Evolutionary conservation across 2,888 invertebrate species (phyloP).

Genomic region (Aphidius colemani): DNA sequence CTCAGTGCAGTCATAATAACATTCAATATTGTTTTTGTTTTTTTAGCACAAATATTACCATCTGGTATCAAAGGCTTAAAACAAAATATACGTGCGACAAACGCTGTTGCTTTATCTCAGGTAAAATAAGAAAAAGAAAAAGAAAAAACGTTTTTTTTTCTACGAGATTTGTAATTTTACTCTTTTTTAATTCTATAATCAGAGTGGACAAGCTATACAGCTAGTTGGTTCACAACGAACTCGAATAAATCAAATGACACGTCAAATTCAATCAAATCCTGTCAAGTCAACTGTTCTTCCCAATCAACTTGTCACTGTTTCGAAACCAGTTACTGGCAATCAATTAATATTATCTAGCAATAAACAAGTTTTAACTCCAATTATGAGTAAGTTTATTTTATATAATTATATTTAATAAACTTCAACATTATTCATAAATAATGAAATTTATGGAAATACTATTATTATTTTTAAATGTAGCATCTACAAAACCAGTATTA

Average conservation of each 20-base stretch:
- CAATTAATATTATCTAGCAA: slow-evolving; percentile 57
- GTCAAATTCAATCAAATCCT: slow-evolving; percentile 56
- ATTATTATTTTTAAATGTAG: slow-evolving; percentile 22
- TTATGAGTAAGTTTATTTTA: slow-evolving; percentile 50
- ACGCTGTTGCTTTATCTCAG: slow-evolving; percentile 53
- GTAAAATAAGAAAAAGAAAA: slow-evolving; percentile 26
- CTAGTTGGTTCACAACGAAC: slow-evolving; percentile 58
- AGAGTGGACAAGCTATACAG: slow-evolving; percentile 56
- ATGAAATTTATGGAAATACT: neutral
- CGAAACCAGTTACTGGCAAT: slow-evolving; percentile 56
- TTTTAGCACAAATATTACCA: slow-evolving; percentile 58
- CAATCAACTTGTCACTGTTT: slow-evolving; percentile 56
- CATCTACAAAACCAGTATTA: slow-evolving; percentile 56
- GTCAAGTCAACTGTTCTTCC: slow-evolving; percentile 53
- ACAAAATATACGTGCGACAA: slow-evolving; percentile 53
- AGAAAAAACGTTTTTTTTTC: neutral
- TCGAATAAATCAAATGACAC: slow-evolving; percentile 55
- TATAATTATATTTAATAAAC: neutral
- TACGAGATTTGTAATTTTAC: neutral
- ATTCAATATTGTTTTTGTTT: neutral
- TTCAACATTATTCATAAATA: neutral
- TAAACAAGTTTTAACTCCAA: slow-evolving; percentile 57
- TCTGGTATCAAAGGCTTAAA: slow-evolving; percentile 57
- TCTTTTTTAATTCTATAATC: slow-evolving; percentile 7
- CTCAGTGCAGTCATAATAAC: no score